Conservation (phyloP, 2,888 invertebrate genomes). For the Volucella inanis region DNA sequence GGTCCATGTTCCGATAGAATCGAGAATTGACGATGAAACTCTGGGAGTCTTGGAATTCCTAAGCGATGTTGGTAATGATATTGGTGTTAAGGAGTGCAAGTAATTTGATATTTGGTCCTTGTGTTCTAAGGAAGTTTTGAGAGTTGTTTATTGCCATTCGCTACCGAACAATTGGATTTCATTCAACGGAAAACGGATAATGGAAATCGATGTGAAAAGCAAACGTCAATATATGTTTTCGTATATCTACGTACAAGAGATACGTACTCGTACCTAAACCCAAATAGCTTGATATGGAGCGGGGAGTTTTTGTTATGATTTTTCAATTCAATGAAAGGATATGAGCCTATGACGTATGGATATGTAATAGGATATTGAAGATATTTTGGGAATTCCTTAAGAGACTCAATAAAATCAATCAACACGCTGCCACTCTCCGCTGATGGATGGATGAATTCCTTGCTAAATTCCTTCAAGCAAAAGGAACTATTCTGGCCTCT, state of each 20-base stretch:
- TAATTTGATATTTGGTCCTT: conserved; percentile 68
- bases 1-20: background rate
- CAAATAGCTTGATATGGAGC: background rate
- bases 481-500: background rate
- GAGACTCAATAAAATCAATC: conserved; percentile 60
- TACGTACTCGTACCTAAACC: background rate
- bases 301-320: conserved; percentile 67
- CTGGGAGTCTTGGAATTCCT: conserved; percentile 43
- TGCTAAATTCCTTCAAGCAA: conserved; percentile 48
- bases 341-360: background rate
- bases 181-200: conserved; percentile 37
- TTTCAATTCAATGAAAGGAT: conserved; percentile 34
- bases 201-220: conserved; percentile 60
- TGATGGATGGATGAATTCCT: conserved; percentile 21
- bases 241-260: background rate
- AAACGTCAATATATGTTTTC: conserved; percentile 44
- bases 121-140: conserved; percentile 40
- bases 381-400: conserved; percentile 48
- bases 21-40: background rate
- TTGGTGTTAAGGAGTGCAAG: conserved; percentile 44
- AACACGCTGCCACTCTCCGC: conserved; percentile 20
- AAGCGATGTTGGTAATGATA: conserved; percentile 17
- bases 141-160: conserved; percentile 36
- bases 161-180: conserved; percentile 59
- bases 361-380: conserved; percentile 43